These are phyloP conservation scores for Drosophila barbarae DNA, from an alignment of 2,888 invertebrate genomes.

Conservation along the genomic window DNA sequence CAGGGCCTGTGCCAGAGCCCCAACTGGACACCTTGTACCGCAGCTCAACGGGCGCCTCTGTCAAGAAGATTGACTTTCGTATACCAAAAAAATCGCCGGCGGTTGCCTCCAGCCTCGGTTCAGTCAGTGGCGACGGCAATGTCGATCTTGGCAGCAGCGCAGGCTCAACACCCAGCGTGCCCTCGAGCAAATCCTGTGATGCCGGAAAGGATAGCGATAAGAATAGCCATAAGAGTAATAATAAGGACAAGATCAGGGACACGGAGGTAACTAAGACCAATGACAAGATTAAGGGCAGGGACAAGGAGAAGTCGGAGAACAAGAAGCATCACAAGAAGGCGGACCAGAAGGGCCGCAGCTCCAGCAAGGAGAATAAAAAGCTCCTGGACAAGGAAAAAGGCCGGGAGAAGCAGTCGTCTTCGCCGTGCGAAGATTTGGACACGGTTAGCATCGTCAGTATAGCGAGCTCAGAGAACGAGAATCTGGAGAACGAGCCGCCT, in stretches of 20 bases:
- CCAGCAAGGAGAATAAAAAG: slow-evolving; percentile 5
- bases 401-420: not conserved
- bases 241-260: slow-evolving; percentile 12
- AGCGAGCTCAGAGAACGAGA: slow-evolving; percentile 8
- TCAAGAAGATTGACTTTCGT: slow-evolving; percentile 67
- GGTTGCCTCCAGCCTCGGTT: not conserved
- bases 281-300: not conserved
- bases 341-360: not conserved
- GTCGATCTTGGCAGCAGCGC: not conserved
- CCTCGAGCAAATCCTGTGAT: slow-evolving; percentile 20
- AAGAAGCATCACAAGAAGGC: slow-evolving; percentile 9
- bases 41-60: slow-evolving; percentile 35
- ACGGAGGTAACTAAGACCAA: not conserved
- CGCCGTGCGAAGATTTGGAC: not conserved
- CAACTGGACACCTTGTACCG: slow-evolving; percentile 76
- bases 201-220: slow-evolving; percentile 15
- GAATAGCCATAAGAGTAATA: slow-evolving; percentile 9
- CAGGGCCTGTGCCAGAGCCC: slow-evolving; percentile 2
- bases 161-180: not conserved
- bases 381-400: not conserved
- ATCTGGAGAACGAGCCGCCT: slow-evolving; percentile 27
- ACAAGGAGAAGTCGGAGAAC: not conserved
- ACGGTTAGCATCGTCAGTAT: not conserved
- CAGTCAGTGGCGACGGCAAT: not conserved
- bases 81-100: slow-evolving; percentile 65